Evolutionary conservation across 2,888 invertebrate genomes (phyloP), one percentile per base, ranked within the genome.

Genomic region (Galerucella calmariensis): DNA sequence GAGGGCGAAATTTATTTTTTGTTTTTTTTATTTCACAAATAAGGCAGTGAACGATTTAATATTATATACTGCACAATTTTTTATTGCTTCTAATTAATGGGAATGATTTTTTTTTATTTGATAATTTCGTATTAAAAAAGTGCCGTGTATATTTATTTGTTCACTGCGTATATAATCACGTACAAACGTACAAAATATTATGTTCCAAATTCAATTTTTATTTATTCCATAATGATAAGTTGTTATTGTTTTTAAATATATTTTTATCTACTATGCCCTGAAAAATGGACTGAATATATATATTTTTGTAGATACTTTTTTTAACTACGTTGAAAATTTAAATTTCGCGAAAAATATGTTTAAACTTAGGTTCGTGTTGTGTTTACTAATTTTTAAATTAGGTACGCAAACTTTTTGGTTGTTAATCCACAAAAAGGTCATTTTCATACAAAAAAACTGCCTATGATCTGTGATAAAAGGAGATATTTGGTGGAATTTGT

Each of bases 191-290:
- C 79, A 79, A 79, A 79, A 72, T 75, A 75, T 73, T 78, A 76
- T 74, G 75, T 76, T 78, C 74, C 78, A 75, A 76, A 72, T 74
- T 77, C 58, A 59, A 68, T 67, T 69, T 75, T 77, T 75, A 79
- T 79, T 79, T 78, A 79, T 79, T 77, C 73, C 73, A 74, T 77
- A 76, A 58, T 70, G 51, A 67, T 79, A 79, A 75, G 79, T 79
- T 79, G 79, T 79, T 79, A 77, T 79, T 79, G 77, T 77, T 79
- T 78, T 75, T 72, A 75, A 72, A 76, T 75, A 76, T 75, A 76
- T 77, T 66, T 78, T 76, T 77, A 77, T 78, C 71, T 75, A 74
- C 65, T 27, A 67, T 51, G 20, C 58, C 48, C 75, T 74, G 78
- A 74, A 77, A 77, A 75, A 77, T 74, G 76, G 72, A 75, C 78